Evolutionary conservation across 2,888 invertebrate species (phyloP).

Genomic region (Uropetala carovei): DNA sequence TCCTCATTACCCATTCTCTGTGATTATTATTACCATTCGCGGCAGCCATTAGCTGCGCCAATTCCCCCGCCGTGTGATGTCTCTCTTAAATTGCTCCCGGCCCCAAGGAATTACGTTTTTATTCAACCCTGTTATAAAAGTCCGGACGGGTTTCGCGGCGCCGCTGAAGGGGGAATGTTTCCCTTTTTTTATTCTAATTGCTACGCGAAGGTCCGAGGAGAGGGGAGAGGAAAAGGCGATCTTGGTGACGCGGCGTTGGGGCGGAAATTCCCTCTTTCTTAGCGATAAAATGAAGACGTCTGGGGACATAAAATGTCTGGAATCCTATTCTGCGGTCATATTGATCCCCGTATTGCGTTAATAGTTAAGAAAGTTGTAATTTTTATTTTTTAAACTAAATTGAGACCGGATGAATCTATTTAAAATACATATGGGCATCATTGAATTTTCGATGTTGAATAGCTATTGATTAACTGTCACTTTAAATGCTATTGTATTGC

Average conservation of each 20-base stretch:
- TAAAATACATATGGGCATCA: too few relatives aligned
- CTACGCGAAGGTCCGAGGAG: background rate
- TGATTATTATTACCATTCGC: slow-evolving; percentile 36
- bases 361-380: too few relatives aligned
- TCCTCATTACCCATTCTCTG: slow-evolving; percentile 37
- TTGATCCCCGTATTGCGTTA: too few relatives aligned
- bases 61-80: background rate
- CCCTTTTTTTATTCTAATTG: slow-evolving; percentile 11
- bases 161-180: background rate
- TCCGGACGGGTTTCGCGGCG: background rate
- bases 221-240: background rate
- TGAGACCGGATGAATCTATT: too few relatives aligned
- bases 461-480: too few relatives aligned
- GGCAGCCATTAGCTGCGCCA: slow-evolving; percentile 22
- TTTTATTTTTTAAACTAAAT: too few relatives aligned
- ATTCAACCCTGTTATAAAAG: background rate
- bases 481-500: too few relatives aligned
- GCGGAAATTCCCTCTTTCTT: background rate
- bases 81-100: background rate
- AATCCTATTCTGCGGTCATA: too few relatives aligned
- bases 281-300: too few relatives aligned
- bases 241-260: background rate
- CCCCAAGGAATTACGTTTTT: background rate
- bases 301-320: too few relatives aligned
- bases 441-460: too few relatives aligned